Conservation (phyloP, 2,113 vertebrate genomes). For the Garra rufa region DNA sequence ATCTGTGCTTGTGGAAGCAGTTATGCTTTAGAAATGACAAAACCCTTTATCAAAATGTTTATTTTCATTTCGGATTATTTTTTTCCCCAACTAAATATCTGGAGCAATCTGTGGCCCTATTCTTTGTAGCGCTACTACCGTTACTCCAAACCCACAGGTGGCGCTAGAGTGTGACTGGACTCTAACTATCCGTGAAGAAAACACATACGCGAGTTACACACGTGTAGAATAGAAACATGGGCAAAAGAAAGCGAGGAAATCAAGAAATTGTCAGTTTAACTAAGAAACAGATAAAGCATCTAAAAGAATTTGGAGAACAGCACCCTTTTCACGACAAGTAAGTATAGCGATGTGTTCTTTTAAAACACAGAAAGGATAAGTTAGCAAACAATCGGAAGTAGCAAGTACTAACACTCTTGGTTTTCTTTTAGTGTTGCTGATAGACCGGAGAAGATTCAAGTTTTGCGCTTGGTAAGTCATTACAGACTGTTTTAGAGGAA, state of each 20-base stretch:
- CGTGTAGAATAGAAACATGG: constrained; percentile 77
- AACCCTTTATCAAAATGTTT: background rate
- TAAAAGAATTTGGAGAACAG: constrained; percentile 92
- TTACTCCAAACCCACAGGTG: constrained; percentile 48
- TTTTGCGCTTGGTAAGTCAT: constrained; percentile 85
- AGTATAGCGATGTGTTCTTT: constrained; percentile 45
- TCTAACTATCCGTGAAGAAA: background rate
- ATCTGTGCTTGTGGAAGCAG: background rate
- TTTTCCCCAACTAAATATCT: background rate
- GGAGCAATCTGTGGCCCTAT: background rate
- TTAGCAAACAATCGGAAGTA: background rate
- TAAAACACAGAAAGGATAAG: background rate
- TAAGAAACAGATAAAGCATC: constrained; percentile 90
- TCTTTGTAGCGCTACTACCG: background rate
- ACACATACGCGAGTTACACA: background rate
- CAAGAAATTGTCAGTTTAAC: constrained; percentile 75
- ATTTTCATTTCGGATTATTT: background rate
- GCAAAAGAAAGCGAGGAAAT: constrained; percentile 73
- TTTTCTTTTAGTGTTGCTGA: constrained; percentile 77
- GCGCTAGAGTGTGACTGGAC: background rate
- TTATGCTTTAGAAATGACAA: background rate
- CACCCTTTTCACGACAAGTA: constrained; percentile 90
- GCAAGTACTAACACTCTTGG: constrained; percentile 43
- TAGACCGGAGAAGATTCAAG: constrained; percentile 78
- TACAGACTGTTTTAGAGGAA: background rate